Conservation (phyloP, 2,797 vertebrate species). For the Siniperca scherzeri region DNA sequence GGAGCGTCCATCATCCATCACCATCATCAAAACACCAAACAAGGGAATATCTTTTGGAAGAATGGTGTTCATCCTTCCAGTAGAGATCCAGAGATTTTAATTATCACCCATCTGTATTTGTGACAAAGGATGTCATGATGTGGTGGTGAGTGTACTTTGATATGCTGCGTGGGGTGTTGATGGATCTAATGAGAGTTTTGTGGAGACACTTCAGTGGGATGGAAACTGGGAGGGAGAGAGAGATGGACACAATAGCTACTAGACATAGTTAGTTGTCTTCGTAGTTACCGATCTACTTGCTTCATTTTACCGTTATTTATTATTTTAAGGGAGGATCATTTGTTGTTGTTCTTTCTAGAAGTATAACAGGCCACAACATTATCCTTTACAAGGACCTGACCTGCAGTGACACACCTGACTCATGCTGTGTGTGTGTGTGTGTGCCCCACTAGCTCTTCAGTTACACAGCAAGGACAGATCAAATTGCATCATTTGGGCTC, state of each 20-base stretch:
- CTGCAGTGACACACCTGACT: conserved; percentile 43
- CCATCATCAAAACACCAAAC: neutral
- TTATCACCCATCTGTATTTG: conserved; percentile 23
- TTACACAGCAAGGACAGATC: conserved; percentile 55
- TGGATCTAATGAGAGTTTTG: conserved; percentile 36
- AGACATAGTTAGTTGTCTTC: conserved; percentile 14
- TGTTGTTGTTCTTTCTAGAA: conserved; percentile 41
- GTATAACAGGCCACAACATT: conserved; percentile 19
- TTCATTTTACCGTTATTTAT: conserved; percentile 17
- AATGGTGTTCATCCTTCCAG: neutral
- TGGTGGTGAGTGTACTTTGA: conserved; percentile 29
- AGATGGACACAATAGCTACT: conserved; percentile 38
- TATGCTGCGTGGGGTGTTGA: conserved; percentile 35
- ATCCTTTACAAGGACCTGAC: conserved; percentile 32
- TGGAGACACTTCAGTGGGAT: conserved; percentile 28
- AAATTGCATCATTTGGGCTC: conserved; percentile 46
- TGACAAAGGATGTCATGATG: conserved; percentile 23
- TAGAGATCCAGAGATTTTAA: conserved; percentile 12
- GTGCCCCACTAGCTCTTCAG: conserved; percentile 27
- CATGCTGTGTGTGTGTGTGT: conserved; percentile 21
- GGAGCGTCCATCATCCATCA: neutral
- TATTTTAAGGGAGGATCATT: conserved; percentile 15
- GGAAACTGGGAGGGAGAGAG: conserved; percentile 20
- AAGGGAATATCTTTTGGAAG: neutral
- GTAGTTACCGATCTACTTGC: neutral